Base-by-base conservation (phyloP, 2,888 invertebrate species). In the Suillia variegata region DNA sequence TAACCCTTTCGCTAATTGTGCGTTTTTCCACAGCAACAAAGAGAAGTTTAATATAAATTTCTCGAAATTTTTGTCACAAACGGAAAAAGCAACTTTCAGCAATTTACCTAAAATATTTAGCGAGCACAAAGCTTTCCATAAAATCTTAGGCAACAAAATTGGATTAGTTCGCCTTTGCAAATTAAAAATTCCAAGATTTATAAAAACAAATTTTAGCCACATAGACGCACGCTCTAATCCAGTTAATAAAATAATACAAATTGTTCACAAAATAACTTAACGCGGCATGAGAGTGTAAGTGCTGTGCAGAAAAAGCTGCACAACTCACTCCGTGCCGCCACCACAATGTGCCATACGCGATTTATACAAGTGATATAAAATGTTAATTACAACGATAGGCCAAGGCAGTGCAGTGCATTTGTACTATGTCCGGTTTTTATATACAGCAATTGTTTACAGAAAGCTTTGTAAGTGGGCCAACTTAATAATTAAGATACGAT, bases 41-140 rank as follows among this genome's bases (percentile, higher is more conserved):
- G 71, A 76, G 78, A 80, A 80, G 76, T 80, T 80, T 80, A 79
- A 79, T 79, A 78, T 79, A 80, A 79, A 80, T 78, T 77, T 80
- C 80, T 73, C 73, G n/a, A 67, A 56, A 71, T 31, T 67, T 64
- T 62, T 54, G 57, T 52, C 8, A 1, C 47, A 50, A 26, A 15
- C 49, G 54, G n/a, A n/a, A n/a, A n/a, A n/a, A 56, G 58, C 63
- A 64, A 67, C 67, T 63, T 26, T 50, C 53, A 55, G 49, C 66
- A 67, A 63, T n/a, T n/a, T 33, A 15, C 53, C 56, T 56, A 48
- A 61, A 62, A 38, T 67, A 65, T 54, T 50, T 59, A 47, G 58
- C 56, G 50, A 21, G 49, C 56, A 58, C 62, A 64, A 63, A 67
- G 61, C 62, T 64, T 62, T 62, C 60, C 45, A 50, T 45, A 45